These are phyloP conservation scores for Oasisia sp. DNA, from an alignment of 2,888 invertebrate genomes.

Conservation along the genomic window DNA sequence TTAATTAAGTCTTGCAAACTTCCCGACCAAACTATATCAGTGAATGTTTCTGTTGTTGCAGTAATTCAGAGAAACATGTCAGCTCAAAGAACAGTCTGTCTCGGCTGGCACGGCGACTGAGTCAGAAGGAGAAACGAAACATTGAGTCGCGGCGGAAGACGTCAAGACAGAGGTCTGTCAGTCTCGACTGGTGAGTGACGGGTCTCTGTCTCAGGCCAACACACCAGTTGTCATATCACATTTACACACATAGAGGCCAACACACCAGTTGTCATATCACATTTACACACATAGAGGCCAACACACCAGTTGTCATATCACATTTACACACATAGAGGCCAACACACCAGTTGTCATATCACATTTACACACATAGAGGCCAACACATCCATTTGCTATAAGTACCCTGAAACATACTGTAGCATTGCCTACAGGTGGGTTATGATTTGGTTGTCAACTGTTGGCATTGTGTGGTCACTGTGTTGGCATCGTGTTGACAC, in stretches of 20 bases:
- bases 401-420: too few relatives aligned
- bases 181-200: slow-evolving; percentile 57
- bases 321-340: too few relatives aligned
- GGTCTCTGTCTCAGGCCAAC: not conserved
- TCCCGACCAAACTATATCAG: not conserved
- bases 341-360: too few relatives aligned
- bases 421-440: too few relatives aligned
- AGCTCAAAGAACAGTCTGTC: slow-evolving; percentile 34
- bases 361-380: too few relatives aligned
- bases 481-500: too few relatives aligned
- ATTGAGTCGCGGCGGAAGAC: slow-evolving; percentile 35
- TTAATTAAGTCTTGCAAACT: not conserved
- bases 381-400: too few relatives aligned
- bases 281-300: too few relatives aligned
- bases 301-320: too few relatives aligned
- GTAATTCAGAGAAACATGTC: not conserved
- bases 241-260: not conserved
- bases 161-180: slow-evolving; percentile 54
- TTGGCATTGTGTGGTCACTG: too few relatives aligned
- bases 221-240: not conserved
- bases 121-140: slow-evolving; percentile 44
- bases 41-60: not conserved
- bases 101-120: slow-evolving; percentile 46
- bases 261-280: too few relatives aligned
- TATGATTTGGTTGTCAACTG: too few relatives aligned